Conservation (phyloP, 2,797 vertebrate genomes). For the Poeciliopsis paucimaculata region DNA sequence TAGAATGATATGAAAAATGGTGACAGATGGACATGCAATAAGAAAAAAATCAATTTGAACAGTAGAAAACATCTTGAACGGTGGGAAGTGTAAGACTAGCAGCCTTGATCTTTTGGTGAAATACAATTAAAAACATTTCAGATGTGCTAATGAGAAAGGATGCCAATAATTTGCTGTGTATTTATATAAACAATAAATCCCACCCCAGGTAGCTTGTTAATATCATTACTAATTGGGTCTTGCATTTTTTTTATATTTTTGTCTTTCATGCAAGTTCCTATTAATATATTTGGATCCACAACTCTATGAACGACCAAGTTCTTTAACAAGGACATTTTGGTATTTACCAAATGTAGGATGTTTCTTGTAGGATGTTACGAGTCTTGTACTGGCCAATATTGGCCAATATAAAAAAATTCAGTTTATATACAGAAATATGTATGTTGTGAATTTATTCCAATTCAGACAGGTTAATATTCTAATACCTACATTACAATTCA, state of each 20-base stretch:
- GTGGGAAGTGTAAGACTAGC: neutral
- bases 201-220: neutral
- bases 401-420: neutral
- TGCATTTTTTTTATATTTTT: neutral
- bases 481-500: neutral
- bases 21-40: neutral
- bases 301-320: neutral
- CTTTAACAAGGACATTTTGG: neutral
- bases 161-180: neutral
- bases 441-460: neutral
- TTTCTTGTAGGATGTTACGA: neutral
- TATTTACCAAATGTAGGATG: no score
- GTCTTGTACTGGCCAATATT: neutral
- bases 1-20: slow-evolving; percentile 9
- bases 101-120: neutral
- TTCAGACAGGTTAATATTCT: neutral
- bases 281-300: neutral
- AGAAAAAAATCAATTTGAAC: neutral
- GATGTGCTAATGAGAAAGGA: neutral
- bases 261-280: neutral
- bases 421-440: neutral
- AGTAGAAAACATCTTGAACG: neutral
- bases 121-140: neutral
- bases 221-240: neutral
- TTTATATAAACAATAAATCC: neutral